These are phyloP conservation scores for Bombyx mori DNA, from an alignment of 1,140 invertebrate species.

Conservation along the genomic window ASM3026992v2 NC_085121.1:9744501-9745000, in stretches of 20 bases:
- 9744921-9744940: slow-evolving; percentile 32
- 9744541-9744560: slow-evolving; percentile 45
- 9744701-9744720: slow-evolving; percentile 29
- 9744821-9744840: slow-evolving; percentile 34
- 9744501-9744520: slow-evolving; percentile 43
- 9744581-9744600: slow-evolving; percentile 33
- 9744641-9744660: slow-evolving; percentile 32
- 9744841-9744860: slow-evolving; percentile 24
- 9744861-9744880: slow-evolving; percentile 31
- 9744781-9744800: slow-evolving; percentile 29
- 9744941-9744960: slow-evolving; percentile 29
- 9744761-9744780: slow-evolving; percentile 20
- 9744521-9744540: slow-evolving; percentile 42
- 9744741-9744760: slow-evolving; percentile 26
- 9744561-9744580: slow-evolving; percentile 41
- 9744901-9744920: slow-evolving; percentile 36
- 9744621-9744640: slow-evolving; percentile 35
- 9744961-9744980: slow-evolving; percentile 42
- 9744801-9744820: slow-evolving; percentile 28
- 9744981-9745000: slow-evolving; percentile 38
- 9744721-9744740: slow-evolving; percentile 36
- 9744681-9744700: slow-evolving; percentile 31
- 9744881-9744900: slow-evolving; percentile 39
- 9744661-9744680: slow-evolving; percentile 31
- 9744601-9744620: slow-evolving; percentile 46